Evolutionary conservation across 2,888 invertebrate genomes (phyloP), one percentile per base, ranked within the genome.

Genomic region (Cylindroiulus punctatus): DNA sequence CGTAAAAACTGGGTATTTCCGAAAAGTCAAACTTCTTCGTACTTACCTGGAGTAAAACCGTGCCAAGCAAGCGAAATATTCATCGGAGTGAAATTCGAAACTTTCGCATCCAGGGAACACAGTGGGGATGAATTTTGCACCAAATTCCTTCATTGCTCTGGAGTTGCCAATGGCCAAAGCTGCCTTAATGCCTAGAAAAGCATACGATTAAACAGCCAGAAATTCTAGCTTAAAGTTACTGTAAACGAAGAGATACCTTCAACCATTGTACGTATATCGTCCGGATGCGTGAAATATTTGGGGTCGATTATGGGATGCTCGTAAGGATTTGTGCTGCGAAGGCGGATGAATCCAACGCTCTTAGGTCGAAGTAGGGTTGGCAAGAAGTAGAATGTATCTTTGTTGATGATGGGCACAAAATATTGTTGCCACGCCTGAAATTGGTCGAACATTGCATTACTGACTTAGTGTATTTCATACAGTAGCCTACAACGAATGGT

Each of bases 221-320:
- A 47, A 44, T 84, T 44, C 12, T 19, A 84, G 1, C 26, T 81
- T 3, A 12, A 81, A 10, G 17, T 19, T 14, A 44, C 17, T 44
- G 12, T 3, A 44, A 42, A 44, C 7, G 14, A 44, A 1, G 19
- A 32, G 1, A 83, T 87, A 90, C 90, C 96, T 91, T 97, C 97
- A 0, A 97, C 95, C 22, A 97, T 91, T 0, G 94, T 94, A 86
- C 94, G 93, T 0, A 96, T 94, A 90, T 95, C 97, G 87, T 93
- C 90, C 0, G 95, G 94, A 90, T 97, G 94, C 87, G 94, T 94
- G 89, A 98, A 95, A 90, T 99, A 99, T 90, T 98, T 97, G 1
- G 98, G 96, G 91, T 98, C 94, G 90, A 99, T 96, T 42, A 95
- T 90, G 0, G 98, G 98, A 89, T 95, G 95, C 85, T 96, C 94